Evolutionary conservation across 30 jellyfish, hydroid and myxozoan genomes (phyloP).

Genomic region (Aurelia coerulea): DNA sequence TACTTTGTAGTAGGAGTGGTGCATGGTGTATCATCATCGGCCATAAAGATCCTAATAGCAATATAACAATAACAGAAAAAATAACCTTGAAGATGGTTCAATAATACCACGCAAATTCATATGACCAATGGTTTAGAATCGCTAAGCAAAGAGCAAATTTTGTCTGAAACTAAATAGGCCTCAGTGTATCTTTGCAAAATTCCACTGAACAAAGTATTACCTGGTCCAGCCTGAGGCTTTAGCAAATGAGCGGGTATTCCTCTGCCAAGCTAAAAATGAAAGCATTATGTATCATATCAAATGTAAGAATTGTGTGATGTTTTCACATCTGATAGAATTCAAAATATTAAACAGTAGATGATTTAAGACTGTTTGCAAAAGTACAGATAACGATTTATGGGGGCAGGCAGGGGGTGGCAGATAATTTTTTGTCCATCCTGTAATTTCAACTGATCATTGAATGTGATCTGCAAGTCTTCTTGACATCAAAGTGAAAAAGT

Average conservation of each 20-base stretch:
- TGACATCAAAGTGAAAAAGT: no score
- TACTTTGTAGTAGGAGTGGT: background rate
- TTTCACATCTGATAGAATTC: background rate
- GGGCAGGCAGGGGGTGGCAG: no score
- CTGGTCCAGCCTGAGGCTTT: constrained; percentile 13
- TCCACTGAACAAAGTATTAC: background rate
- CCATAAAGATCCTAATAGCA: background rate
- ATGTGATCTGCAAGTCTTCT: no score
- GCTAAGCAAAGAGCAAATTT: no score
- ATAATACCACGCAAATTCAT: no score
- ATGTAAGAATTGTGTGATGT: background rate
- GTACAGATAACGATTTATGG: background rate
- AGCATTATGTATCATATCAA: background rate
- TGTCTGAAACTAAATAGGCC: no score
- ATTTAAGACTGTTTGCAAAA: background rate
- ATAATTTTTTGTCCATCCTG: background rate
- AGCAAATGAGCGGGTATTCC: constrained; percentile 49
- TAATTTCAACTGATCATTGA: no score
- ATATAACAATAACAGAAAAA: no score
- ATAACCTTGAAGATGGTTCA: no score
- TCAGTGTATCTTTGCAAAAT: background rate
- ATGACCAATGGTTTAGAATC: no score
- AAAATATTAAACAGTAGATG: background rate
- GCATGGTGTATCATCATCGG: constrained; percentile 7
- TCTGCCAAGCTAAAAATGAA: constrained; percentile 41